Conservation (phyloP, 2,797 vertebrate species). For the Neosilurus hyrtlii region DNA sequence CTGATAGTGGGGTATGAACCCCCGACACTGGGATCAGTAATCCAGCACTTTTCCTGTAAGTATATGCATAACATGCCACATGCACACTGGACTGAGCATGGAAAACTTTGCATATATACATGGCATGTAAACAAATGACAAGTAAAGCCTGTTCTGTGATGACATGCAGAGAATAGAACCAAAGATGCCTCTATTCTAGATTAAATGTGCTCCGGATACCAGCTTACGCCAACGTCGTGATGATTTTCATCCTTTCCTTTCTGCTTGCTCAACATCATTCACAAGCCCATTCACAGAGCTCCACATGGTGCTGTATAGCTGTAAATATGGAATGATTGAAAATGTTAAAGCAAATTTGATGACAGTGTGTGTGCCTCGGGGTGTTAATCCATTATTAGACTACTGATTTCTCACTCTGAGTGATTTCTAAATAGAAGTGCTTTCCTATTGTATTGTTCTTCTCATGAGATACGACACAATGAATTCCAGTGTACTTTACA, state of each 20-base stretch:
- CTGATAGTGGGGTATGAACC: too few species aligned
- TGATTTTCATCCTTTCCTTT: constrained; percentile 18
- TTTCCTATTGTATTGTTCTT: constrained; percentile 26
- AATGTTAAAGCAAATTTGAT: constrained; percentile 56
- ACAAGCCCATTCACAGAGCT: background rate
- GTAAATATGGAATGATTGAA: constrained; percentile 50
- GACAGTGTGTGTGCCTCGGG: constrained; percentile 46
- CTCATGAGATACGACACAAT: constrained; percentile 48
- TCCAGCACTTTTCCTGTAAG: too few species aligned
- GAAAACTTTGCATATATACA: background rate
- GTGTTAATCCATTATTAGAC: constrained; percentile 16
- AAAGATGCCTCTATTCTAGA: constrained; percentile 55
- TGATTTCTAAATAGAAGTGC: constrained; percentile 31
- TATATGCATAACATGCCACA: too few species aligned
- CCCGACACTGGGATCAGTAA: too few species aligned
- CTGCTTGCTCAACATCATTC: constrained; percentile 6
- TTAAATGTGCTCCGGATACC: constrained; percentile 56
- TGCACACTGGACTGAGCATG: background rate
- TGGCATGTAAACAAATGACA: background rate
- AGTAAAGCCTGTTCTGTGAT: background rate
- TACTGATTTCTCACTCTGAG: constrained; percentile 28
- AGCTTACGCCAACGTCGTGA: constrained; percentile 46
- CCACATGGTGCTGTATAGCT: constrained; percentile 36
- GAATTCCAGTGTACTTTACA: constrained; percentile 65
- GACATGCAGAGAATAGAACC: background rate